These are phyloP conservation scores for Halyomorpha halys DNA, from an alignment of 1,140 invertebrate genomes.

Conservation along the genomic window DNA sequence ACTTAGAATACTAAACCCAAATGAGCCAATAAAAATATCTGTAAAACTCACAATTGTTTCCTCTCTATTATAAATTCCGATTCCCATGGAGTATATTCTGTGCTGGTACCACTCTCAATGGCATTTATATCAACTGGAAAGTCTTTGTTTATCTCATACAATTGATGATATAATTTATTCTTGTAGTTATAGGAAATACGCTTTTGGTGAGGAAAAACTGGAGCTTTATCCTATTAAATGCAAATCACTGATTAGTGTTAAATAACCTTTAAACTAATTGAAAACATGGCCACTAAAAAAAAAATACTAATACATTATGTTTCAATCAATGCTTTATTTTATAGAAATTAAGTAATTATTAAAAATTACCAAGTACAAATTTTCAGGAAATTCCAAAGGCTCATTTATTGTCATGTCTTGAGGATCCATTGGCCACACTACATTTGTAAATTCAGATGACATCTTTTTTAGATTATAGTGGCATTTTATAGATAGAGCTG, in stretches of 20 bases:
- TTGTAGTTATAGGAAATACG: background rate
- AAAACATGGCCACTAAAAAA: too few relatives aligned
- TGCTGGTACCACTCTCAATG: background rate
- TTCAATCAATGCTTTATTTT: too few relatives aligned
- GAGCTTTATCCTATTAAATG: background rate
- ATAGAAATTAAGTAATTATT: too few relatives aligned
- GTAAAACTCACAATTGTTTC: conserved; percentile 8
- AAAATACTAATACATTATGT: too few relatives aligned
- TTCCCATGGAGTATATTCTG: background rate
- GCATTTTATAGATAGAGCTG: background rate
- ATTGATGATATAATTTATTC: background rate
- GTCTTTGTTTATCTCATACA: conserved; percentile 2
- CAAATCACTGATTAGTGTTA: too few relatives aligned
- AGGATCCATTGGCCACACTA: background rate
- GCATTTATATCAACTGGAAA: background rate
- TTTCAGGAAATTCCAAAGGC: conserved; percentile 7
- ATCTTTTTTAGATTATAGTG: background rate
- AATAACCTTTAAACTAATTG: too few relatives aligned
- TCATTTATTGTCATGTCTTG: background rate
- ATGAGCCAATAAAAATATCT: too few relatives aligned
- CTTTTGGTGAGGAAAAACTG: conserved; percentile 3
- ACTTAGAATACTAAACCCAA: too few relatives aligned
- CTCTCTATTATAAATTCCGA: background rate
- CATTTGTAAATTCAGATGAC: background rate
- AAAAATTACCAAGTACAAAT: background rate